A percentile compares a stretch with the other conserved stretches of the same genome.
phyloP scores from a whole-genome alignment of 2,888 invertebrate species.

The Masnerella sp. region DNA sequence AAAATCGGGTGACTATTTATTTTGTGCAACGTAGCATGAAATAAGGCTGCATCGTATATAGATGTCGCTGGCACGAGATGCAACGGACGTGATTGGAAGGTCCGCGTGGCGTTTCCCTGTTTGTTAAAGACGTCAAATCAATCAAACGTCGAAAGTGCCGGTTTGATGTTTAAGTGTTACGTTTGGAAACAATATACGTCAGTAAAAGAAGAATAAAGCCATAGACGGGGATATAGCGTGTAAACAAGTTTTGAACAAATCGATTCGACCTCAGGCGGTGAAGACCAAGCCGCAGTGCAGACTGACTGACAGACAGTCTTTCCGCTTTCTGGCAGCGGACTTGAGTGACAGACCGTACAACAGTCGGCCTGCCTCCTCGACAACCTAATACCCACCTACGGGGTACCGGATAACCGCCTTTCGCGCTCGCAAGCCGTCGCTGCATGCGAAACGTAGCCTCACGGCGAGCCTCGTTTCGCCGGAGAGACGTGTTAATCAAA shows the following conservation, averaged over 20 bases:
- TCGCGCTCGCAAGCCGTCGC: conserved; percentile 64
- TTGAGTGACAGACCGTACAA: conserved; percentile 68
- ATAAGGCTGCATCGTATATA: background rate
- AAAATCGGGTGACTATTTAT: conserved; percentile 5
- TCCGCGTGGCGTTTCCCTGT: conserved; percentile 15
- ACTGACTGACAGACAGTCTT: conserved; percentile 71
- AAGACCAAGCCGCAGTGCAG: conserved; percentile 62
- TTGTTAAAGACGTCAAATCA: conserved; percentile 54
- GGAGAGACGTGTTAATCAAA: conserved; percentile 77
- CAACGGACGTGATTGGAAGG: background rate
- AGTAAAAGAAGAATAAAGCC: conserved; percentile 60
- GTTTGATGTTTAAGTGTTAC: conserved; percentile 54
- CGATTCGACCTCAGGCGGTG: conserved; percentile 70
- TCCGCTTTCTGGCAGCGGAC: conserved; percentile 62
- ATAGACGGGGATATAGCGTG: conserved; percentile 68
- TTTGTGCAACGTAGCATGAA: conserved; percentile 5
- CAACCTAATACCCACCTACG: conserved; percentile 77
- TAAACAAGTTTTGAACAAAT: conserved; percentile 75
- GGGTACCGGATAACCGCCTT: conserved; percentile 67
- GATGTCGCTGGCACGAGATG: no score
- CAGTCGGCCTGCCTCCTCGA: conserved; percentile 71
- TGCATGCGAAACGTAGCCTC: conserved; percentile 62
- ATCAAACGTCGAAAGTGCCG: conserved; percentile 53
- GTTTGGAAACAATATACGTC: conserved; percentile 58
- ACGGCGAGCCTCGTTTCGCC: conserved; percentile 65